Conservation (phyloP, 2,888 invertebrate species). For the Alsophila aescularia region DNA sequence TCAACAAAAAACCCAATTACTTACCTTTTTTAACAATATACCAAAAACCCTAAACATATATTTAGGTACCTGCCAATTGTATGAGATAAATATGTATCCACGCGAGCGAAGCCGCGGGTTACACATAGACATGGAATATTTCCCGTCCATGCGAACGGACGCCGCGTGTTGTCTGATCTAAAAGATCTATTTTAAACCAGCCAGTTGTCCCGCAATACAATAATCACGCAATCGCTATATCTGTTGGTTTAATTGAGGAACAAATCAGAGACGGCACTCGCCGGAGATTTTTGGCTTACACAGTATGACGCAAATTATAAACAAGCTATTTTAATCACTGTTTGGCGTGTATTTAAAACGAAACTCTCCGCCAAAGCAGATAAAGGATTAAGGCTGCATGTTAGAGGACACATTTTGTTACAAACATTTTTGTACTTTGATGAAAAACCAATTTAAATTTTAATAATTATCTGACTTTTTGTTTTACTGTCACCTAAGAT, state of each 20-base stretch:
- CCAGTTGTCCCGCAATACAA: slow-evolving; percentile 24
- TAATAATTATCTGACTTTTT: too few species aligned
- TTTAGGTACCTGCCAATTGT: too few species aligned
- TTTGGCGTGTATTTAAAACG: neutral
- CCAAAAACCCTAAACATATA: neutral
- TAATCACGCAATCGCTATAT: slow-evolving; percentile 24
- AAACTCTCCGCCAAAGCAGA: neutral
- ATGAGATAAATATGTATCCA: too few species aligned
- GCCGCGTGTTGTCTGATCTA: slow-evolving; percentile 27
- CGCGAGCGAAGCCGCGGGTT: too few species aligned
- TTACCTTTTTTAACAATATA: too few species aligned
- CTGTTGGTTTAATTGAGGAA: slow-evolving; percentile 23
- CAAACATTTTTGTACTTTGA: too few species aligned
- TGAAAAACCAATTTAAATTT: too few species aligned
- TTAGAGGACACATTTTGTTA: too few species aligned
- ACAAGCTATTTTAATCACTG: slow-evolving; percentile 17
- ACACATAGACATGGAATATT: slow-evolving; percentile 53
- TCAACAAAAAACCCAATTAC: too few species aligned
- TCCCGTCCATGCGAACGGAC: slow-evolving; percentile 34
- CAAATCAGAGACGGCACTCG: slow-evolving; percentile 12
- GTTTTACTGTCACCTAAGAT: too few species aligned
- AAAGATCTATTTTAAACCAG: slow-evolving; percentile 31
- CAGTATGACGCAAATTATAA: slow-evolving; percentile 20
- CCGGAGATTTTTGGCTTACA: slow-evolving; percentile 15
- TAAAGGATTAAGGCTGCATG: too few species aligned